Conservation (phyloP, 2,888 invertebrate species). For the Tethea ocularis region DNA sequence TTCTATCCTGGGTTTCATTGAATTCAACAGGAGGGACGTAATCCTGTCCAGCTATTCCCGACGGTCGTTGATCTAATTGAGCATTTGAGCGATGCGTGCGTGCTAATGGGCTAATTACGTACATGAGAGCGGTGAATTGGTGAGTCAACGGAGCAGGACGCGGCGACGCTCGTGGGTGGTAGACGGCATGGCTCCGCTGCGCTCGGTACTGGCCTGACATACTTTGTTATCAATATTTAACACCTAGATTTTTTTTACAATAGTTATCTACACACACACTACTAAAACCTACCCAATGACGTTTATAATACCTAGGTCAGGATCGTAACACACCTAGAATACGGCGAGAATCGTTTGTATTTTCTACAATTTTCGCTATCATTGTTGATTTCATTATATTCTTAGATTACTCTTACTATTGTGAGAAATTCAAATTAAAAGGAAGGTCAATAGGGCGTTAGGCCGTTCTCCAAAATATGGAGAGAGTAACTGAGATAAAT, state of each 20-base stretch:
- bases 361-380: background rate
- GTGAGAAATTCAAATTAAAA: too few relatives aligned
- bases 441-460: too few relatives aligned
- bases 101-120: conserved; percentile 81
- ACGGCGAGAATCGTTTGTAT: background rate
- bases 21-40: conserved; percentile 62
- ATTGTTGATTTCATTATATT: background rate
- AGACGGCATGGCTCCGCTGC: conserved; percentile 79
- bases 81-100: conserved; percentile 81
- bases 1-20: conserved; percentile 60
- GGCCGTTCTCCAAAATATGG: too few relatives aligned
- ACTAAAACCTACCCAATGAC: background rate
- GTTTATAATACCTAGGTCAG: conserved; percentile 2
- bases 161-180: conserved; percentile 72
- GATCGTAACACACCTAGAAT: background rate
- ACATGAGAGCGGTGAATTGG: conserved; percentile 73
- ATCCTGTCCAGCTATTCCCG: conserved; percentile 66
- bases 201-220: conserved; percentile 37
- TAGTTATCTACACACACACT: background rate
- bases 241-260: conserved; percentile 8
- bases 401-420: background rate
- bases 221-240: conserved; percentile 46
- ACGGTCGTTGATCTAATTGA: conserved; percentile 80
- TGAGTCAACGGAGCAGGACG: conserved; percentile 76
- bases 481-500: too few relatives aligned